A percentile compares a stretch with the other conserved stretches of the same genome.
Evolutionary conservation across 1,140 invertebrate species (phyloP).

Genomic region (Mercenaria mercenaria): DNA sequence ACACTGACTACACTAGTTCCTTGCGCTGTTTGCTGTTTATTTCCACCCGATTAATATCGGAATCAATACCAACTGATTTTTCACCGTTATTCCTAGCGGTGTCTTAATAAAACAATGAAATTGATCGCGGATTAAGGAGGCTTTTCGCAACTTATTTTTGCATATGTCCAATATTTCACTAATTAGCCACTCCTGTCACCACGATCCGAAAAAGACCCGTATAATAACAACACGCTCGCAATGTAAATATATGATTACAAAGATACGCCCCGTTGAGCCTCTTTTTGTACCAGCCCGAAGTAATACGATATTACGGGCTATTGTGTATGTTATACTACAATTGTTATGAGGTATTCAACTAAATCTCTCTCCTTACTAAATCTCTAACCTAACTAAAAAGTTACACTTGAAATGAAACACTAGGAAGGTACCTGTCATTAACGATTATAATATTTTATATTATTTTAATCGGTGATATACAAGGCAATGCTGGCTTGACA

Average conservation of each 20-base stretch:
- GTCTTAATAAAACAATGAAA: not conserved
- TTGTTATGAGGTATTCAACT: too few species aligned
- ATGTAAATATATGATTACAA: not conserved
- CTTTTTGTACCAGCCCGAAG: not conserved
- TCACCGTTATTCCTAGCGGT: not conserved
- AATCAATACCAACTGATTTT: not conserved
- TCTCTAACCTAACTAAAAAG: too few species aligned
- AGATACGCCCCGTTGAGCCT: conserved; percentile 1
- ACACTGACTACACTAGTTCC: not conserved
- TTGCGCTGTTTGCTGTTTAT: not conserved
- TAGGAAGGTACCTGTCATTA: too few species aligned
- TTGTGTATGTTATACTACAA: not conserved
- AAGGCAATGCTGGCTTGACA: too few species aligned
- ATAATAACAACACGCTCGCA: not conserved
- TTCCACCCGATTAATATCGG: not conserved
- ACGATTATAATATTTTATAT: too few species aligned
- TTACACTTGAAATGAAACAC: too few species aligned
- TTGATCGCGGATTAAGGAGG: not conserved
- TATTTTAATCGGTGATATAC: too few species aligned
- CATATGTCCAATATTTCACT: conserved; percentile 4
- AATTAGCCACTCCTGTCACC: not conserved
- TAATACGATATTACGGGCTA: not conserved
- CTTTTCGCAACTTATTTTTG: not conserved
- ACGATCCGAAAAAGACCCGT: not conserved
- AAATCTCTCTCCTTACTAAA: too few species aligned